Base-by-base conservation (phyloP, 2,113 vertebrate species). In the Prochilodus magdalenae region DNA sequence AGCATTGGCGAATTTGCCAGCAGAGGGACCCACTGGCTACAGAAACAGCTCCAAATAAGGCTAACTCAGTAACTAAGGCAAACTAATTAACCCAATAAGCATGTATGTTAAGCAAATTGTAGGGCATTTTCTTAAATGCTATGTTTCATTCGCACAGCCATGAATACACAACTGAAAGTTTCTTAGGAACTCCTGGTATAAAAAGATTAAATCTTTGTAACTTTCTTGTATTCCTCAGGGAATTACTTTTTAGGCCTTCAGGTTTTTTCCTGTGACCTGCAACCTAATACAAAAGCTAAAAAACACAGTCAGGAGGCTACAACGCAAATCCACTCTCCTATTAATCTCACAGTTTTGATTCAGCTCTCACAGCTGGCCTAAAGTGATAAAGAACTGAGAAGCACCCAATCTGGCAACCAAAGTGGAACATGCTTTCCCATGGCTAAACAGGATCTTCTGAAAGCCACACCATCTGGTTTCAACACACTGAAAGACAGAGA, bases 391-490 rank as follows among this genome's bases (percentile, higher is more conserved):
- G 66, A 40, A 49, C 51, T 83, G 77, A 83, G 83, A 84, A 55
- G 26, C 14, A 0, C 55, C 55, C 74, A 75, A 85, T 80, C 63
- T 84, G 85, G 70, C 69, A 70, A 79, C 49, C 62, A 15, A 30
- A 26, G 57, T 29, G 57, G 53, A 75, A 66, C 69, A 27, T 36
- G 51, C 79, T 55, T 59, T 81, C 67, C 63, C 74, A 30, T 44
- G 73, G 59, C 7, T 72, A 65, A 62, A 65, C 30, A 62, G 57
- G 24, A 27, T 69, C 55, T 59, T 77, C 66, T 69, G 67, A 86
- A 84, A 78, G 36, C 16, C 24, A 55, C 77, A 78, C 77, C 73
- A 85, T 86, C 85, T 85, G 85, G 59, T 81, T 74, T 16, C 75
- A 83, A 27, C 70, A 26, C 47, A 22, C 29, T 11, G 60, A 63